These are phyloP conservation scores for Acestrorhynchus altus DNA, from an alignment of 2,797 vertebrate genomes.

Conservation along the genomic window DNA sequence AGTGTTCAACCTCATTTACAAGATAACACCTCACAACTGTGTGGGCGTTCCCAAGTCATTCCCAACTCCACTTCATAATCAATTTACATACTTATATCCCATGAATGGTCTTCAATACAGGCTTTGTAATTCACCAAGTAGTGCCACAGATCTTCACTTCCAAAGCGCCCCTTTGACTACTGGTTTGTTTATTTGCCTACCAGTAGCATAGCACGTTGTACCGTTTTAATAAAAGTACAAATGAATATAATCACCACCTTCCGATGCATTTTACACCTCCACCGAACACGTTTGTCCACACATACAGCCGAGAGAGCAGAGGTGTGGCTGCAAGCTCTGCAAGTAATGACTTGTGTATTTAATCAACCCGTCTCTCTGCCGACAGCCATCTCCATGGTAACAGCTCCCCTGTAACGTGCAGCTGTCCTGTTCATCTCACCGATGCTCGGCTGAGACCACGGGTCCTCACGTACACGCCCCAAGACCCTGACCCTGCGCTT, in stretches of 20 bases:
- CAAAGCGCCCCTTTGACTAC: no score
- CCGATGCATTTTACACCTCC: neutral
- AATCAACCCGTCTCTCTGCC: constrained; percentile 51
- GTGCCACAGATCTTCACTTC: no score
- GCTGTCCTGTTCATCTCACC: constrained; percentile 37
- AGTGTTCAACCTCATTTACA: no score
- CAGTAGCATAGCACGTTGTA: no score
- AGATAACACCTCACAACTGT: no score
- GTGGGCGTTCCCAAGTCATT: no score
- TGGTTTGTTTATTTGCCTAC: no score
- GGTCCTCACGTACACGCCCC: neutral
- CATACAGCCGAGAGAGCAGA: neutral
- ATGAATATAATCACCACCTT: neutral
- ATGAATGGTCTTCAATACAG: no score
- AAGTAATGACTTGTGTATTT: constrained; percentile 28
- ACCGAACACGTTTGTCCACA: neutral
- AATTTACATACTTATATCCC: no score
- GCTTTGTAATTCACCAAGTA: no score
- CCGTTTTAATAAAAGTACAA: no score
- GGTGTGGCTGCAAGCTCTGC: constrained; percentile 20
- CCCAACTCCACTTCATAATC: no score
- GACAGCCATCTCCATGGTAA: constrained; percentile 63
- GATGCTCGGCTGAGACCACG: constrained; percentile 24
- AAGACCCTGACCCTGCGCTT: neutral
- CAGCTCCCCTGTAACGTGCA: constrained; percentile 43